A percentile compares a stretch with the other conserved stretches of the same genome.
phyloP scores from a whole-genome alignment of 2,888 invertebrate genomes.

The Trachelus tabidus region DNA sequence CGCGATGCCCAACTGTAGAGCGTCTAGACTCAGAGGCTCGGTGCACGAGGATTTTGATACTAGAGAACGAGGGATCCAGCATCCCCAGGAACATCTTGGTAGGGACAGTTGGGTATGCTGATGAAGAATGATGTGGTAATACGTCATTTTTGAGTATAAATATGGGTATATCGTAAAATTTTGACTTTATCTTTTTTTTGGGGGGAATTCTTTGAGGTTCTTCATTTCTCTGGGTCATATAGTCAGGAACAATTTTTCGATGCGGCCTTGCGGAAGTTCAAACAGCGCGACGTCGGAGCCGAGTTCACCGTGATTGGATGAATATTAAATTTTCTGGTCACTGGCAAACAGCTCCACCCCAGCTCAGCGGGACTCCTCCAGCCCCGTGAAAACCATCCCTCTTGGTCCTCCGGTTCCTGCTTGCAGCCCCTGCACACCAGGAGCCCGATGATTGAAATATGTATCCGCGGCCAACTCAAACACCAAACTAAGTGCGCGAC shows the following conservation, averaged over 20 bases:
- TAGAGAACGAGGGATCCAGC: neutral
- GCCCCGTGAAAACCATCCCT: neutral
- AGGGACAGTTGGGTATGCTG: neutral
- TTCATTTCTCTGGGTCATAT: neutral
- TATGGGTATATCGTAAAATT: neutral
- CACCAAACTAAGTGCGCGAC: conserved; percentile 51
- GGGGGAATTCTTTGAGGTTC: neutral
- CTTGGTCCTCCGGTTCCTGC: neutral
- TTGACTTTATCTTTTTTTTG: neutral
- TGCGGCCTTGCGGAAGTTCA: conserved; percentile 38
- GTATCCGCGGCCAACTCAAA: conserved; percentile 61
- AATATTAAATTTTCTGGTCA: conserved; percentile 65
- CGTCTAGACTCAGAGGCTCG: neutral
- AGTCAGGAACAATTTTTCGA: conserved; percentile 41
- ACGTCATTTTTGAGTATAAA: no score
- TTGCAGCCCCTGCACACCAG: neutral
- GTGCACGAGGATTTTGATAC: neutral
- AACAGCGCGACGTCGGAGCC: conserved; percentile 35
- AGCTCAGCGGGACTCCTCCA: neutral
- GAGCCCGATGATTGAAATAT: conserved; percentile 59
- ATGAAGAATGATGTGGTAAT: no score
- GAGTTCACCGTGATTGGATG: conserved; percentile 56
- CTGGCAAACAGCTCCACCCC: conserved; percentile 54
- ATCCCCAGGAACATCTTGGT: neutral
- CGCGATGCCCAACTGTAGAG: neutral